These are phyloP conservation scores for Hymenochirus boettgeri DNA, from an alignment of 2,113 vertebrate species.

Conservation along the genomic window DNA sequence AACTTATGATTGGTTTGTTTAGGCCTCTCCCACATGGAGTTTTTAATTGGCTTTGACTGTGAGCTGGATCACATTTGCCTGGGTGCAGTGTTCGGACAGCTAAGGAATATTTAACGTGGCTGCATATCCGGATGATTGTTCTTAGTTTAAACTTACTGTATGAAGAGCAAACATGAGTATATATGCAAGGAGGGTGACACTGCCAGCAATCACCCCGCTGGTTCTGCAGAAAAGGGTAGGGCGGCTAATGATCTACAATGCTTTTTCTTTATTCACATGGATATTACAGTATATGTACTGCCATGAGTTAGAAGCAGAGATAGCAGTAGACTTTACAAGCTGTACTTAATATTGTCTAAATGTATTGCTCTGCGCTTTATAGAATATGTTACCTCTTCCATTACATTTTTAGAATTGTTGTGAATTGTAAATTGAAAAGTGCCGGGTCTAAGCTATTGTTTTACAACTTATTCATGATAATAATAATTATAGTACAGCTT, in stretches of 20 bases:
- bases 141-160: conserved; percentile 41
- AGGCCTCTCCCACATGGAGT: conserved; percentile 64
- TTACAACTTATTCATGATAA: too few relatives aligned
- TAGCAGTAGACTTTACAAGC: too few relatives aligned
- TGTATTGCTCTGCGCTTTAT: too few relatives aligned
- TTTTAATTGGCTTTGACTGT: conserved; percentile 62
- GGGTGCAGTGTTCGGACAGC: conserved; percentile 25
- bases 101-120: conserved; percentile 19
- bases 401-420: too few relatives aligned
- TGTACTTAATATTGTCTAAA: too few relatives aligned
- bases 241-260: conserved; percentile 42
- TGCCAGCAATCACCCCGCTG: conserved; percentile 82
- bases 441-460: too few relatives aligned
- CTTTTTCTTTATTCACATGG: not conserved
- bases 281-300: too few relatives aligned
- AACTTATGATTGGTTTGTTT: conserved; percentile 63
- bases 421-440: too few relatives aligned
- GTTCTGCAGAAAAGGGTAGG: conserved; percentile 85
- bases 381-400: too few relatives aligned
- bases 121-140: conserved; percentile 47
- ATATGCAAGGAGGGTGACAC: conserved; percentile 80
- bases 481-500: too few relatives aligned
- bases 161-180: conserved; percentile 76
- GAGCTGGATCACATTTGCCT: conserved; percentile 48
- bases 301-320: too few relatives aligned